Base-by-base conservation (phyloP, 2,888 invertebrate species). In the Nomada fabriciana region DNA sequence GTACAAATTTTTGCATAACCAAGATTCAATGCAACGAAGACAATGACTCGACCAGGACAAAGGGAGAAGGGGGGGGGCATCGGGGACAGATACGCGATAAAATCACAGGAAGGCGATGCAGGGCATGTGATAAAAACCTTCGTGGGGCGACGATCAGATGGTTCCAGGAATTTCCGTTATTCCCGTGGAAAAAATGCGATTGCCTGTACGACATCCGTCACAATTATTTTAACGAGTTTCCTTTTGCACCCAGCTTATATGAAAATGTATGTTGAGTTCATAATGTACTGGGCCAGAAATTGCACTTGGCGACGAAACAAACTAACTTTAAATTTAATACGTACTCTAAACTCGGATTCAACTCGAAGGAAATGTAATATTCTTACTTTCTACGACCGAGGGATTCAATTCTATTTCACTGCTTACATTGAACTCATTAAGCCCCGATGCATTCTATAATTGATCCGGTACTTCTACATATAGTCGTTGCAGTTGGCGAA, bases 151-250 rank as follows among this genome's bases (percentile, higher is more conserved):
- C 20, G 47, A 29, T 68, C 53, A n/a, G 42, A 57, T 13, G 5
- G 13, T 20, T 50, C n/a, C 0, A 4, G 20, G 36, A 43, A 76
- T 76, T 70, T 80, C 59, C 23, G 52, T 60, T 50, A 84, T 50
- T 68, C 25, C 10, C 64, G 47, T 68, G 23, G 25, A 67, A 50
- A 67, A 81, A 69, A 25, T n/a, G 47, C 42, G 68, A 69, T 65
- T 29, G 50, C 18, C 20, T 64, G 29, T 55, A 10, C 1, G 42
- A 10, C 23, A 53, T 7, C 20, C 52, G 7, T 67, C 18, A 4
- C 18, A 20, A 2, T 53, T 36, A 4, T 36, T 67, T 52, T 2
- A n/a, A 23, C 29, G 11, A 42, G 36, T 7, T 7, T 36, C 7
- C 36, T 36, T 36, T 36, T 36, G 36, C 1, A 7, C 7, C 36